These are phyloP conservation scores for Entosphenus tridentatus DNA, from an alignment of 2,113 vertebrate species.

Conservation along the genomic window DNA sequence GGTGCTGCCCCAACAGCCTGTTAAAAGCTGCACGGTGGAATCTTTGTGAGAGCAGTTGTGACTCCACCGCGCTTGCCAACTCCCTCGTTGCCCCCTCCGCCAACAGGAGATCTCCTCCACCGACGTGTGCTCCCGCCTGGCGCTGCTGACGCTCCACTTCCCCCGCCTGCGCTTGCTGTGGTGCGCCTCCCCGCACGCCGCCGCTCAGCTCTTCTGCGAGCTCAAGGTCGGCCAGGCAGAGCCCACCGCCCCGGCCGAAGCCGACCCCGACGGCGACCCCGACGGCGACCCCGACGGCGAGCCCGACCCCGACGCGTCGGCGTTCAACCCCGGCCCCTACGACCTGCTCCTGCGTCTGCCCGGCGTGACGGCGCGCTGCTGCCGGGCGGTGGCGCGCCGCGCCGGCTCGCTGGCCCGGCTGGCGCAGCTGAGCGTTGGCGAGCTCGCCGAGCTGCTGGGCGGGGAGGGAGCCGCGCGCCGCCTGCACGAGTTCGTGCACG, in stretches of 20 bases:
- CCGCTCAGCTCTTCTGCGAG: slow-evolving; percentile 64
- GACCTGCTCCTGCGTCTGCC: slow-evolving; percentile 84
- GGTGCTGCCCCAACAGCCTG: too few relatives aligned
- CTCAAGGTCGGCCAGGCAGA: slow-evolving; percentile 45
- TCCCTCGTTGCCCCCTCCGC: slow-evolving; percentile 15
- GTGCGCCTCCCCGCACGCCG: slow-evolving; percentile 68
- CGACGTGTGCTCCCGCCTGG: slow-evolving; percentile 60
- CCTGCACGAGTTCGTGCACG: slow-evolving; percentile 63
- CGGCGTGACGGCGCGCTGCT: slow-evolving; percentile 60
- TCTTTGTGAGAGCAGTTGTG: too few relatives aligned
- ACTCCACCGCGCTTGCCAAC: too few relatives aligned
- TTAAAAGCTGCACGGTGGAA: too few relatives aligned
- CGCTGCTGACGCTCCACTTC: slow-evolving; percentile 75
- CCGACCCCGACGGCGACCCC: slow-evolving; percentile 50
- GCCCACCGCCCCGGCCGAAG: slow-evolving; percentile 34
- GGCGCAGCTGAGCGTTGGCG: slow-evolving; percentile 32
- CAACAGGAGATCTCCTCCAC: slow-evolving; percentile 50
- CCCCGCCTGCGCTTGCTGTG: slow-evolving; percentile 65
- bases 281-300: slow-evolving; percentile 12
- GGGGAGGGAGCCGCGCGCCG: slow-evolving; percentile 33
- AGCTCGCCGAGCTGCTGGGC: slow-evolving; percentile 35
- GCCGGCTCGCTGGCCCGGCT: slow-evolving; percentile 51
- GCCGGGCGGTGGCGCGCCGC: slow-evolving; percentile 31
- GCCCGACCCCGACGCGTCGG: slow-evolving; percentile 32
- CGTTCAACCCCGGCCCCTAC: slow-evolving; percentile 63